A percentile compares a stretch with the other conserved stretches of the same genome.
phyloP scores from a whole-genome alignment of 2,797 vertebrate genomes.

The Taenioides sp. region DNA sequence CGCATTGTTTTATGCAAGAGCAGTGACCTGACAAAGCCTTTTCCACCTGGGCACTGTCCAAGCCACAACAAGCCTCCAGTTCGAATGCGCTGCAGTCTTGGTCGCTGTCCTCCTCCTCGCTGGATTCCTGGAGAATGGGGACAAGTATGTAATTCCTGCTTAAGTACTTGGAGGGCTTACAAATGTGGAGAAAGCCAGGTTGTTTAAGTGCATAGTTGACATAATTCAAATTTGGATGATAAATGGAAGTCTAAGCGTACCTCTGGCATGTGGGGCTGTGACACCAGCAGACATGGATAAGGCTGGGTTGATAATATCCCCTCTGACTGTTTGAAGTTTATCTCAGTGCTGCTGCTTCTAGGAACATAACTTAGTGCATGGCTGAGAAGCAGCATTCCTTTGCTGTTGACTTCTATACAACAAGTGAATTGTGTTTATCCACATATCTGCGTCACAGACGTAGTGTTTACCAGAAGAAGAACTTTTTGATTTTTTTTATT shows the following conservation, averaged over 20 bases:
- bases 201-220: constrained; percentile 60
- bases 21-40: constrained; percentile 92
- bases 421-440: constrained; percentile 60
- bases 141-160: constrained; percentile 79
- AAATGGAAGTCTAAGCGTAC: constrained; percentile 75
- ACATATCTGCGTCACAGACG: constrained; percentile 55
- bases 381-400: constrained; percentile 51
- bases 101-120: constrained; percentile 93
- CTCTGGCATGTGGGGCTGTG: constrained; percentile 44
- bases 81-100: constrained; percentile 91
- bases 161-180: constrained; percentile 27
- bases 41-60: constrained; percentile 86
- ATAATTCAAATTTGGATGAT: constrained; percentile 72
- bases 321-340: constrained; percentile 72
- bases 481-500: constrained; percentile 47
- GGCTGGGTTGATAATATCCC: constrained; percentile 50
- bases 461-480: constrained; percentile 24
- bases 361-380: constrained; percentile 64
- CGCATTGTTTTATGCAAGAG: constrained; percentile 96
- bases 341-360: constrained; percentile 69
- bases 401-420: constrained; percentile 45
- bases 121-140: constrained; percentile 98
- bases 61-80: constrained; percentile 89
- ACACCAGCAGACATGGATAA: constrained; percentile 52
- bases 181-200: constrained; percentile 24